Evolutionary conservation across 2,113 vertebrate species (phyloP).

Genomic region (Gobio gobio): DNA sequence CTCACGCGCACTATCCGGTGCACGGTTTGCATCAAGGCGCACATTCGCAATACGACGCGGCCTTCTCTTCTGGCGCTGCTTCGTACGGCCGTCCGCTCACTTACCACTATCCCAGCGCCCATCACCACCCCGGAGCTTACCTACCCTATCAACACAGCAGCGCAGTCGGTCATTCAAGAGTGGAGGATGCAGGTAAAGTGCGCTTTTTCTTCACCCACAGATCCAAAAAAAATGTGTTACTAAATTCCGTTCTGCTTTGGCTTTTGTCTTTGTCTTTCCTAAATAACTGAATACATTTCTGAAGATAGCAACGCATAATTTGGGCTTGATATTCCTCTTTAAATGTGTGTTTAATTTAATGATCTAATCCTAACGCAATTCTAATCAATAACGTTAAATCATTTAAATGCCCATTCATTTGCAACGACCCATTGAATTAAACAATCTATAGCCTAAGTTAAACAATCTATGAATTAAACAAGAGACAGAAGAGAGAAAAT

Average conservation of each 20-base stretch:
- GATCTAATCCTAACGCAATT: neutral
- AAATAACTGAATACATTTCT: neutral
- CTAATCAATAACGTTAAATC: neutral
- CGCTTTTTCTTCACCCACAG: neutral
- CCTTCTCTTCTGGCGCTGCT: slow-evolving; percentile 69
- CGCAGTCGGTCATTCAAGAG: slow-evolving; percentile 73
- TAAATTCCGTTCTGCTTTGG: neutral
- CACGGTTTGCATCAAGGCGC: slow-evolving; percentile 72
- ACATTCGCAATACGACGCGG: slow-evolving; percentile 71
- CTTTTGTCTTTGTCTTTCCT: neutral
- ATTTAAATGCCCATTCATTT: neutral
- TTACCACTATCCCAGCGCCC: slow-evolving; percentile 77
- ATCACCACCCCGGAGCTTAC: slow-evolving; percentile 79
- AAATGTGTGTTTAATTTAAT: neutral
- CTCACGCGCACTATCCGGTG: slow-evolving; percentile 77
- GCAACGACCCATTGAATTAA: neutral
- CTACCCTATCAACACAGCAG: slow-evolving; percentile 78
- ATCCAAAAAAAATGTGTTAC: neutral
- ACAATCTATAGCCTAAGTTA: neutral
- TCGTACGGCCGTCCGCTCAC: slow-evolving; percentile 78
- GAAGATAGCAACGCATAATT: neutral
- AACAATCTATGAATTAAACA: too few species aligned
- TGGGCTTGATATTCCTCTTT: neutral
- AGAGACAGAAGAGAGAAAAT: too few species aligned
- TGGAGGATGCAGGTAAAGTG: slow-evolving; percentile 74